Percentiles rank a stretch among this genome's conserved stretches.
These are phyloP conservation scores for Agrotis clavis DNA, from an alignment of 2,888 invertebrate species.

Conservation along the genomic window DNA sequence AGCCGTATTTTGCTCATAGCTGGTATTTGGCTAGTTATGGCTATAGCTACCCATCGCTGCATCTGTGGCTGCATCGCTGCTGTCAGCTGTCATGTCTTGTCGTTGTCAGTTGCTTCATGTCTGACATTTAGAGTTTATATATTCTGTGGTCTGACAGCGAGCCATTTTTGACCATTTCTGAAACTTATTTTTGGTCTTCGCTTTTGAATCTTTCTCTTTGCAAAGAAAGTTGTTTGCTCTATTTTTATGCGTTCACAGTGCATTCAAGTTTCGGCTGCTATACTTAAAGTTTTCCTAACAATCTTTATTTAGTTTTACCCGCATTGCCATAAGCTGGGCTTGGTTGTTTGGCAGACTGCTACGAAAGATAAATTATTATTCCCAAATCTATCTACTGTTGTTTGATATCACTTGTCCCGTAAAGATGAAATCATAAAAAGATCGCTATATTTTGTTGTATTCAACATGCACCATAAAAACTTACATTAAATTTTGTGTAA, in stretches of 20 bases:
- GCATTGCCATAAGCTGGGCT: background rate
- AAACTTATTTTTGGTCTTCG: conserved; percentile 13
- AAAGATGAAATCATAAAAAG: background rate
- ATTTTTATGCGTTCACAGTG: background rate
- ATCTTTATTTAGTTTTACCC: background rate
- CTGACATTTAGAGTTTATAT: too few relatives aligned
- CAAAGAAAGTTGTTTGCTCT: conserved; percentile 8
- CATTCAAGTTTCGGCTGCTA: conserved; percentile 4
- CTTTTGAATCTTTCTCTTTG: background rate
- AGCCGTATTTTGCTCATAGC: too few relatives aligned
- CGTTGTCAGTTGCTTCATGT: too few relatives aligned
- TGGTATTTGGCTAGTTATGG: too few relatives aligned
- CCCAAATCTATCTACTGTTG: conserved; percentile 10
- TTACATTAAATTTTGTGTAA: conserved; percentile 66
- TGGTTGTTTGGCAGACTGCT: conserved; percentile 29
- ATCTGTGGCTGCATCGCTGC: too few relatives aligned
- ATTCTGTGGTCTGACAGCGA: too few relatives aligned
- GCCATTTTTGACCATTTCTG: background rate
- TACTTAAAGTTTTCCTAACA: background rate
- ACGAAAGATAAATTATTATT: conserved; percentile 2
- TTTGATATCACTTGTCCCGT: background rate
- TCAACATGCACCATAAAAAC: conserved; percentile 67
- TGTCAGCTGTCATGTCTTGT: too few relatives aligned
- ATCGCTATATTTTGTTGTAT: background rate
- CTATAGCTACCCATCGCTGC: too few relatives aligned